Percentiles rank a stretch among this genome's conserved stretches.
These are phyloP conservation scores for Hipposideros larvatus DNA, from an alignment of 2,797 vertebrate species.

Conservation along the genomic window DNA sequence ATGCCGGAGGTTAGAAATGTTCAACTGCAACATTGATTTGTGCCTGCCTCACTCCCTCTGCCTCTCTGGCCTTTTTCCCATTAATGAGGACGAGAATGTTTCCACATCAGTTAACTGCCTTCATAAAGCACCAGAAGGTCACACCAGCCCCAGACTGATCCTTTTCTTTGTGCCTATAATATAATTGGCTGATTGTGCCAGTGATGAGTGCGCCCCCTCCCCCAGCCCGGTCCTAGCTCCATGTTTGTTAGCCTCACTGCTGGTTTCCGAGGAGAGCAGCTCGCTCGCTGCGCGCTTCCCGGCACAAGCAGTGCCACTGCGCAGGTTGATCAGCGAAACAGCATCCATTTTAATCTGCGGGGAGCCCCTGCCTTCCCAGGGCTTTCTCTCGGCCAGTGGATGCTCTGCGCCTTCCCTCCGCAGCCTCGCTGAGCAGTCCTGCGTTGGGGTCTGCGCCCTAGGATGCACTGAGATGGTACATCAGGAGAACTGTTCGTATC, in stretches of 20 bases:
- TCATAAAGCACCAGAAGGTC: conserved; percentile 87
- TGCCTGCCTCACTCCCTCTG: conserved; percentile 1
- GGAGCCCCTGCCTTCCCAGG: conserved; percentile 86
- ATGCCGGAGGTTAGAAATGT: conserved; percentile 51
- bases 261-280: conserved; percentile 86
- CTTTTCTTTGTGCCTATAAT: conserved; percentile 84
- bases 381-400: conserved; percentile 75
- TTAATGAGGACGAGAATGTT: conserved; percentile 85
- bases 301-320: conserved; percentile 87
- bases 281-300: conserved; percentile 74
- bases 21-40: conserved; percentile 67
- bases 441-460: conserved; percentile 83
- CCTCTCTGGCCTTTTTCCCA: conserved; percentile 77
- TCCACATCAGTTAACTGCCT: conserved; percentile 87
- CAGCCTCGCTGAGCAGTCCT: conserved; percentile 67
- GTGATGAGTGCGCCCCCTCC: conserved; percentile 85
- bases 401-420: conserved; percentile 74
- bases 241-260: conserved; percentile 81
- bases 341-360: conserved; percentile 89
- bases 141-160: conserved; percentile 85
- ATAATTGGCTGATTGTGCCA: conserved; percentile 90
- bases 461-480: conserved; percentile 98
- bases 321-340: conserved; percentile 88
- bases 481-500: conserved; percentile 97
- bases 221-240: conserved; percentile 81